Evolutionary conservation across 2,888 invertebrate species (phyloP), one percentile per base, ranked within the genome.

Genomic region (Ormyrus pomaceus): DNA sequence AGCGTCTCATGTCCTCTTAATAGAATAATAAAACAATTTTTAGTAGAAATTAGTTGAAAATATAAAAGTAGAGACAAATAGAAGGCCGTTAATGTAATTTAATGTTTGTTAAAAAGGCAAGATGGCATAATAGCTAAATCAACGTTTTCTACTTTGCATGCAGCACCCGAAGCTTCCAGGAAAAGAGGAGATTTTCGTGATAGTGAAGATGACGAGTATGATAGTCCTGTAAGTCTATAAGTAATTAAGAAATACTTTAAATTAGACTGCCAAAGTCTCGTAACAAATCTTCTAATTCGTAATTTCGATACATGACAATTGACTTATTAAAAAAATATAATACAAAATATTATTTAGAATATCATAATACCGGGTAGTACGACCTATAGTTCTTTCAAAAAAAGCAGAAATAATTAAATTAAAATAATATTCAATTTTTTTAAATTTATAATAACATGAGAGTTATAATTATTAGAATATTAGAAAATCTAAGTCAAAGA

Each of bases 141-240:
- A 72, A 45, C 76, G 80, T 86, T 84, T 87, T 87, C 84, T 83
- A 82, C 82, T 85, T 87, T 86, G 77, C 83, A 85, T 83, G 84
- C 84, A 88, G 88, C 84, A 84, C 82, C 85, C 69, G 85, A 85
- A 62, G 73, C 82, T 81, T 83, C 82, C 62, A 85, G 81, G 78
- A 84, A 84, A 68, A 86, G 83, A 72, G 85, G 79, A 82, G 86
- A 85, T 82, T 85, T 84, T 82, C 83, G 81, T 53, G 84, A 87
- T 83, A 85, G 83, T 56, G 87, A 87, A 71, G 85, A 75, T 77
- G 86, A 86, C 73, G 82, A 83, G 71, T 83, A 83, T 74, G 85
- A 83, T 74, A 85, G 84, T 81, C 82, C 83, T 82, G 87, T 87
- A 85, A 84, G 86, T 86, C 62, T 71, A 82, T 81, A 53, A 77